Percentiles rank a stretch among this genome's conserved stretches.
These are phyloP conservation scores for Subacronicta megacephala DNA, from an alignment of 2,888 invertebrate species.

Conservation along the genomic window DNA sequence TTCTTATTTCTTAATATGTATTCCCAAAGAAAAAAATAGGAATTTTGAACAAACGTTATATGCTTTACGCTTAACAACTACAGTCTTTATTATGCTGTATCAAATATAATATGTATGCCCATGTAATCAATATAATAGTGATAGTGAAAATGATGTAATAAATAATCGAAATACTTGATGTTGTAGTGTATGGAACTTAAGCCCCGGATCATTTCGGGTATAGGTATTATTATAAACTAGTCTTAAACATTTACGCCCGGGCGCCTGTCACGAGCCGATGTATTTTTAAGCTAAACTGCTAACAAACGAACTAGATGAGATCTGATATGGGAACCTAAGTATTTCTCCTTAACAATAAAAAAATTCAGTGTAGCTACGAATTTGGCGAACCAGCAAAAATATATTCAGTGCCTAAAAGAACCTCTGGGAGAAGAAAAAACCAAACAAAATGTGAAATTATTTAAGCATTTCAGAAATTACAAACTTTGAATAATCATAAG, in stretches of 20 bases:
- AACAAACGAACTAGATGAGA: slow-evolving; percentile 55
- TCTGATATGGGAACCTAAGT: slow-evolving; percentile 56
- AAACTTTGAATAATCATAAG: slow-evolving; percentile 75
- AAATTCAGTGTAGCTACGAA: slow-evolving; percentile 62
- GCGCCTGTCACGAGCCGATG: slow-evolving; percentile 59
- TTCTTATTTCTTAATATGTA: slow-evolving; percentile 51
- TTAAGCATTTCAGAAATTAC: slow-evolving; percentile 78
- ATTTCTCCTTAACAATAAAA: slow-evolving; percentile 44
- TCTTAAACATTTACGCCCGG: slow-evolving; percentile 70
- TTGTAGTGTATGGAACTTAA: slow-evolving; percentile 74
- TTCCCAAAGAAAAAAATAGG: slow-evolving; percentile 78
- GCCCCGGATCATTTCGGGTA: slow-evolving; percentile 72
- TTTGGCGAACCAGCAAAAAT: slow-evolving; percentile 69
- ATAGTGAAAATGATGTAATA: slow-evolving; percentile 68
- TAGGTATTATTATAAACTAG: slow-evolving; percentile 80
- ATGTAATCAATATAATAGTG: slow-evolving; percentile 75
- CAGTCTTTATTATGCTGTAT: slow-evolving; percentile 63
- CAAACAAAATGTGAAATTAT: slow-evolving; percentile 73
- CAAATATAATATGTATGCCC: slow-evolving; percentile 67
- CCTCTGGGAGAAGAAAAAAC: slow-evolving; percentile 73
- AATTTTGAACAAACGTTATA: slow-evolving; percentile 85
- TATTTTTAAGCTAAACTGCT: slow-evolving; percentile 59
- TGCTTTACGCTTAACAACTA: slow-evolving; percentile 67
- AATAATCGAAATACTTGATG: slow-evolving; percentile 75
- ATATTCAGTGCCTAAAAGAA: slow-evolving; percentile 84